Percentiles rank a stretch among this genome's conserved stretches.
These are phyloP conservation scores for Hestina assimilis DNA, from an alignment of 1,140 invertebrate species.

Conservation along the genomic window DNA sequence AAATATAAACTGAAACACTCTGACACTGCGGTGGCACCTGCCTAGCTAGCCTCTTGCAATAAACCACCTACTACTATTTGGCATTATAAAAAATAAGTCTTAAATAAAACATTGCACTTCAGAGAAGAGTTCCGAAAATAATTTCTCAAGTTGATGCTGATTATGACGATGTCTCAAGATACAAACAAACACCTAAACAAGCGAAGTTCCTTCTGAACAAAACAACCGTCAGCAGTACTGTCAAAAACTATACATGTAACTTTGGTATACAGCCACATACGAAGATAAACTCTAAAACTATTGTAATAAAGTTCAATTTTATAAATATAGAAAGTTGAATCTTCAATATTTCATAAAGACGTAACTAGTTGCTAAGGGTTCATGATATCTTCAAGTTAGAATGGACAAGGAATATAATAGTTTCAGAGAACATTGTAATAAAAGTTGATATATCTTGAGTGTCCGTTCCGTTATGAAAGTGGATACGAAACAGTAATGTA, in stretches of 20 bases:
- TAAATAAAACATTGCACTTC: too few relatives aligned
- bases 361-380: constrained; percentile 41
- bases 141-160: constrained; percentile 21
- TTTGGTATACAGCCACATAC: neutral
- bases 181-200: constrained; percentile 50
- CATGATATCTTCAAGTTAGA: constrained; percentile 34
- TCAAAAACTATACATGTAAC: constrained; percentile 27
- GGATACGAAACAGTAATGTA: constrained; percentile 7
- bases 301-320: too few relatives aligned
- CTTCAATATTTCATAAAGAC: constrained; percentile 58
- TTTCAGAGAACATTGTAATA: constrained; percentile 31
- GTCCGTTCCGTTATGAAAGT: constrained; percentile 13
- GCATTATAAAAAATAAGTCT: too few relatives aligned
- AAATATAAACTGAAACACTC: too few relatives aligned
- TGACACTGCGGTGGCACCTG: too few relatives aligned
- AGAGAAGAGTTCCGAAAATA: constrained; percentile 21
- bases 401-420: constrained; percentile 28
- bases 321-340: constrained; percentile 14
- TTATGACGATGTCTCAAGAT: constrained; percentile 41
- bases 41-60: too few relatives aligned
- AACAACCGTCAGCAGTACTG: constrained; percentile 38
- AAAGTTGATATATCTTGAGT: constrained; percentile 24
- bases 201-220: constrained; percentile 33
- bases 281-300: too few relatives aligned
- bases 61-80: too few relatives aligned